Evolutionary conservation across 2,797 vertebrate genomes (phyloP).

Genomic region (Pseudopleuronectes americanus): DNA sequence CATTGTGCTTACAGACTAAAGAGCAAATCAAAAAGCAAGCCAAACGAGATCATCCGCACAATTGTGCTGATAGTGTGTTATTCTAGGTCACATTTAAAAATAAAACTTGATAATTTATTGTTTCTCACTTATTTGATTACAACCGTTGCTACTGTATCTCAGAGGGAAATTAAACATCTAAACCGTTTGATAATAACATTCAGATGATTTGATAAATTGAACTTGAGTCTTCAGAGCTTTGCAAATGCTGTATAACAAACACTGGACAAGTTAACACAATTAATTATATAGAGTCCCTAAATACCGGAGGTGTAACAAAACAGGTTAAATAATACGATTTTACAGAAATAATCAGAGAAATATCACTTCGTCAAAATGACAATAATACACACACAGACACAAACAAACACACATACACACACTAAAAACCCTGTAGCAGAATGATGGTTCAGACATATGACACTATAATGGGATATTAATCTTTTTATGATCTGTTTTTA

Average conservation of each 20-base stretch:
- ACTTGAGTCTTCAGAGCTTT: not conserved
- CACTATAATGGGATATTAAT: too few species aligned
- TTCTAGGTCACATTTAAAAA: not conserved
- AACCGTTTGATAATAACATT: not conserved
- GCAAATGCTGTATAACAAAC: not conserved
- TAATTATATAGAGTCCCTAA: not conserved
- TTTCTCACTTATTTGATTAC: not conserved
- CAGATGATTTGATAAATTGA: not conserved
- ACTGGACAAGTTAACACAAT: too few species aligned
- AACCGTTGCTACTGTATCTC: not conserved
- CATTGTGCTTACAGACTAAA: not conserved
- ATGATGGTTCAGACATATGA: not conserved
- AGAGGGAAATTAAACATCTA: not conserved
- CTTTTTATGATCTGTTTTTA: too few species aligned
- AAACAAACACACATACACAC: too few species aligned
- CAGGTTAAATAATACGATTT: not conserved
- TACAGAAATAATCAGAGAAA: not conserved
- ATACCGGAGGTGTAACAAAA: too few species aligned
- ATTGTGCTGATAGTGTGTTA: not conserved
- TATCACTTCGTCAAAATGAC: not conserved
- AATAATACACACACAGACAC: not conserved
- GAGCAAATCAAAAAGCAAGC: not conserved
- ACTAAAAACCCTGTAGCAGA: not conserved
- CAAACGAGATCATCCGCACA: not conserved
- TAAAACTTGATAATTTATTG: not conserved